Conservation (phyloP, 2,888 invertebrate species). For the Philaethria dido region DNA sequence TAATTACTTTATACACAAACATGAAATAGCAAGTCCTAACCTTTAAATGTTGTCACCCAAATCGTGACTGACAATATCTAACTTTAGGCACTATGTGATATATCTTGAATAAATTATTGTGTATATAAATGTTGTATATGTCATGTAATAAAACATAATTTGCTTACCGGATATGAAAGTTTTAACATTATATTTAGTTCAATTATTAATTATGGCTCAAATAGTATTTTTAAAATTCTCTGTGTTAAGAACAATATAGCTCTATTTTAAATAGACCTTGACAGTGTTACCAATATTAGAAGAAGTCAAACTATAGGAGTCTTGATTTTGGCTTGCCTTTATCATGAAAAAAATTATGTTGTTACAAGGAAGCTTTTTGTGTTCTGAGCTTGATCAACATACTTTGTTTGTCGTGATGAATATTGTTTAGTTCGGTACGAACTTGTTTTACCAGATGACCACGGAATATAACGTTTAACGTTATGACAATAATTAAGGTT, state of each 20-base stretch:
- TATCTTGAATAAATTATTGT: not conserved
- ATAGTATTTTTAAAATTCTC: not conserved
- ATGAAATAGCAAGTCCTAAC: conserved; percentile 30
- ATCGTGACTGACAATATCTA: conserved; percentile 37
- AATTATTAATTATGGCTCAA: not conserved
- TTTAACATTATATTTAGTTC: not conserved
- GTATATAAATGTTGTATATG: not conserved
- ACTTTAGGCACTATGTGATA: conserved; percentile 20
- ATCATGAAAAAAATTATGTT: not conserved
- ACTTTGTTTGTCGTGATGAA: not conserved
- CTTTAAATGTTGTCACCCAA: conserved; percentile 35
- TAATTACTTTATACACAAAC: conserved; percentile 29
- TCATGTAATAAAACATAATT: not conserved
- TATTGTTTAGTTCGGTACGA: not conserved
- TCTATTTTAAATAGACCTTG: not conserved
- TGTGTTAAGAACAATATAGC: not conserved
- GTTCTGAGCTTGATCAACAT: not conserved
- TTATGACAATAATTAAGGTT: too few species aligned
- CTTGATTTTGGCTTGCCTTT: not conserved
- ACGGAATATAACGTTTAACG: not conserved
- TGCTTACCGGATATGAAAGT: too few species aligned
- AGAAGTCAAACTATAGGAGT: not conserved
- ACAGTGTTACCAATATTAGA: not conserved
- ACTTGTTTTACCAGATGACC: not conserved
- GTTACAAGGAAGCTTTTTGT: not conserved